phyloP scores from a whole-genome alignment of 2,113 vertebrate species.

The Dendropsophus ebraccatus region DNA sequence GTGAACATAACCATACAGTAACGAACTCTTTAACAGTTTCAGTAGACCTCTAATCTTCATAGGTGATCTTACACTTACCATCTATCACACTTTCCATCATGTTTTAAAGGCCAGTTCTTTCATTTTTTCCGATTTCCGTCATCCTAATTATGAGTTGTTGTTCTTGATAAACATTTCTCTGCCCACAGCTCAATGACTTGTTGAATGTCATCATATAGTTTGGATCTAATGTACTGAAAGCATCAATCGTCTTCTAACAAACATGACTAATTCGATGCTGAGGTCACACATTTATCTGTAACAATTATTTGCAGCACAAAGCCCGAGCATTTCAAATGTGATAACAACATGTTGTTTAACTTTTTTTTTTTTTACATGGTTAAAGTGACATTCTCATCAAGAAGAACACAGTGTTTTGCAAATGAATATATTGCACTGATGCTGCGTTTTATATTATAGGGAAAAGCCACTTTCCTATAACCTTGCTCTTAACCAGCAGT shows the following conservation, averaged over 20 bases:
- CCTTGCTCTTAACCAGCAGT: conserved; percentile 43
- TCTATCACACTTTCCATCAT: too few species aligned
- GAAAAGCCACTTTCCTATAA: conserved; percentile 30
- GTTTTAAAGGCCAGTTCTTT: too few species aligned
- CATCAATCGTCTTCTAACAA: neutral
- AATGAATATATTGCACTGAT: conserved; percentile 36
- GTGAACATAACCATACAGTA: too few species aligned
- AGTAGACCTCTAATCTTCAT: too few species aligned
- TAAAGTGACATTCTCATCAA: conserved; percentile 27
- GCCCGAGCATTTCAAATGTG: neutral
- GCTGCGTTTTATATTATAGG: conserved; percentile 47
- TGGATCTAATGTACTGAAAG: neutral
- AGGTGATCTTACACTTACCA: too few species aligned
- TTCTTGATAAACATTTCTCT: neutral
- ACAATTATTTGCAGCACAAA: conserved; percentile 14
- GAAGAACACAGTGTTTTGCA: conserved; percentile 12
- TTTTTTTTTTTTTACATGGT: conserved; percentile 35
- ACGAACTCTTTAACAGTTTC: too few species aligned
- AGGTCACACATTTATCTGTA: conserved; percentile 1
- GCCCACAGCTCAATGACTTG: neutral
- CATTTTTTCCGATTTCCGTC: neutral
- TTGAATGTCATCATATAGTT: neutral
- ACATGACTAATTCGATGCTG: neutral
- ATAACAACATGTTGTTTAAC: conserved; percentile 8
- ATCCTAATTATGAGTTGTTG: neutral